phyloP scores from a whole-genome alignment of 2,888 invertebrate species.

The Lepidochrysops patricia region DNA sequence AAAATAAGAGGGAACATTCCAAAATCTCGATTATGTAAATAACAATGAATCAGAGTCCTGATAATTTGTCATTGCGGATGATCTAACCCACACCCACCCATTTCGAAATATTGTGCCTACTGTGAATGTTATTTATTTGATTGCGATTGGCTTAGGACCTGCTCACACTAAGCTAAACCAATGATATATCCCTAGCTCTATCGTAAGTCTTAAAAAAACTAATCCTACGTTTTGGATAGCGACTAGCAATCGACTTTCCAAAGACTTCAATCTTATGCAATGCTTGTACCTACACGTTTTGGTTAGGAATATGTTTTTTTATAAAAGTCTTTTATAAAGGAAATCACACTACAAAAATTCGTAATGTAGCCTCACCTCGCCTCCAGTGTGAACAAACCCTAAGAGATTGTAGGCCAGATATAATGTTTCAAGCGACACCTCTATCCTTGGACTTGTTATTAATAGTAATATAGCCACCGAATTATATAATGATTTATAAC shows the following conservation, averaged over 20 bases:
- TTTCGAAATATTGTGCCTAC: constrained; percentile 9
- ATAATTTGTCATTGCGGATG: neutral
- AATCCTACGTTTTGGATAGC: too few relatives aligned
- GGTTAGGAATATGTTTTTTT: too few relatives aligned
- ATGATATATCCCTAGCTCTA: too few relatives aligned
- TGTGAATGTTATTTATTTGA: neutral
- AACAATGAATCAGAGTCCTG: constrained; percentile 1
- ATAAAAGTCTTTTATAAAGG: too few relatives aligned
- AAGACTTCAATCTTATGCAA: too few relatives aligned
- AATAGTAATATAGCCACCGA: neutral
- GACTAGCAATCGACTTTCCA: too few relatives aligned
- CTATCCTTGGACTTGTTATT: constrained; percentile 7
- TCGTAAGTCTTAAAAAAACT: too few relatives aligned
- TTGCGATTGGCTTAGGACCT: neutral
- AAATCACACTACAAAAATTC: too few relatives aligned
- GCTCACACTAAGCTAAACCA: neutral
- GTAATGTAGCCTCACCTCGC: too few relatives aligned
- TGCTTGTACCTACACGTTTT: too few relatives aligned
- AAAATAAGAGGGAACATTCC: neutral
- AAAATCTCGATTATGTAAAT: neutral
- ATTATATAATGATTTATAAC: neutral
- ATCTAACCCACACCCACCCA: constrained; percentile 8
- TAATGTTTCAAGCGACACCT: neutral
- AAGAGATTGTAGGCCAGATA: neutral
- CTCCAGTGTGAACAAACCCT: neutral